phyloP scores from a whole-genome alignment of 2,888 invertebrate genomes.

The Nemurella pictetii region DNA sequence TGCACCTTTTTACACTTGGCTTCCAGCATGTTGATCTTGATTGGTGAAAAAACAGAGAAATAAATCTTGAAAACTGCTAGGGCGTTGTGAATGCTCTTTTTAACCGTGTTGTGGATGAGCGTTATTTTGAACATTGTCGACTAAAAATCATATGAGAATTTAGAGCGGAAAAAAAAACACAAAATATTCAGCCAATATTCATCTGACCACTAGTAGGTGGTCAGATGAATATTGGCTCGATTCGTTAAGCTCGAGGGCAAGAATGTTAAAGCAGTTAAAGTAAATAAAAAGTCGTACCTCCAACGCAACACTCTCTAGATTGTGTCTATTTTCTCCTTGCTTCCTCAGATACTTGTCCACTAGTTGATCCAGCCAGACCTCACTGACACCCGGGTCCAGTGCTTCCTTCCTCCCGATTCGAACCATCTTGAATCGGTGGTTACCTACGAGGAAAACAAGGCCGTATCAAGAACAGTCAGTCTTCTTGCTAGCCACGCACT shows the following conservation, averaged over 20 bases:
- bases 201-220: too few species aligned
- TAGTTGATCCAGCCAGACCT: constrained; percentile 60
- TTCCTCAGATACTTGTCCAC: constrained; percentile 50
- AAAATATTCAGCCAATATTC: too few species aligned
- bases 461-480: too few species aligned
- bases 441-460: constrained; percentile 45
- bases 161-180: too few species aligned
- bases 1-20: constrained; percentile 26
- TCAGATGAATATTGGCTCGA: too few species aligned
- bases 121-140: too few species aligned
- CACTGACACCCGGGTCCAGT: constrained; percentile 60
- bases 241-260: too few species aligned
- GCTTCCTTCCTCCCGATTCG: constrained; percentile 67
- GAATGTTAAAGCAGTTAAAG: too few species aligned
- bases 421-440: constrained; percentile 62
- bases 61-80: neutral
- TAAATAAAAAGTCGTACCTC: constrained; percentile 39
- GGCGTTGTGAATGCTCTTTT: too few species aligned
- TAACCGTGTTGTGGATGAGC: too few species aligned
- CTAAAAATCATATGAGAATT: too few species aligned
- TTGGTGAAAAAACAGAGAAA: neutral
- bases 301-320: constrained; percentile 34
- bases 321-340: constrained; percentile 9
- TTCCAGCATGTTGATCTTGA: constrained; percentile 31
- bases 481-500: too few species aligned